A percentile compares a stretch with the other conserved stretches of the same genome.
Conservation (phyloP, 2,113 vertebrate genomes). For the Microcebus tavaratra region DNA sequence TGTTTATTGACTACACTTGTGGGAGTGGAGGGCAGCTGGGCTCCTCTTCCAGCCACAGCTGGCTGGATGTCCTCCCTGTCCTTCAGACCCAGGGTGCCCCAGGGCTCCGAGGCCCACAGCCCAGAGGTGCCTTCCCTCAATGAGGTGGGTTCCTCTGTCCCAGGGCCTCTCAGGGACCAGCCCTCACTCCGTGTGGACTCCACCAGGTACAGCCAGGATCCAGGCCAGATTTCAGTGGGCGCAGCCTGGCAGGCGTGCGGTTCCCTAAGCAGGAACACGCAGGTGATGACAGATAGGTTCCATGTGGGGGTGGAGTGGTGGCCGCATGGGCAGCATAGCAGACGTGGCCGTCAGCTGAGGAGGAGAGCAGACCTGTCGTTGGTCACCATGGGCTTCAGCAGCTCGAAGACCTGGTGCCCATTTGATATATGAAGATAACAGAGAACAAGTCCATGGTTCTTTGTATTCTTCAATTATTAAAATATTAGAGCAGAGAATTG, state of each 20-base stretch:
- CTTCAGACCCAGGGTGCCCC: background rate
- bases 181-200: rapidly evolving
- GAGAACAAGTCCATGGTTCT: background rate
- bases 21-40: too few species aligned
- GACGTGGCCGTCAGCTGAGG: conserved; percentile 88
- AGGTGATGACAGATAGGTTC: too few species aligned
- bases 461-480: background rate
- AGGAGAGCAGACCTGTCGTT: conserved; percentile 93
- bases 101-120: background rate
- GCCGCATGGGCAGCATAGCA: rapidly evolving
- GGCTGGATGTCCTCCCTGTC: background rate
- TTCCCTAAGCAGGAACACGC: background rate
- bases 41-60: background rate
- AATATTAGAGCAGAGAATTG: background rate
- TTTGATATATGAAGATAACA: background rate
- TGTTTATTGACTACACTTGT: background rate
- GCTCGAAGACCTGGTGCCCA: conserved; percentile 25
- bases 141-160: background rate
- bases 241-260: background rate
- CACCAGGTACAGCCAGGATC: background rate
- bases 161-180: background rate
- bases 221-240: background rate
- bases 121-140: background rate
- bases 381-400: conserved; percentile 93
- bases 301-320: background rate